phyloP scores from a whole-genome alignment of 2,797 vertebrate species.

The Gambusia yucatana region DNA sequence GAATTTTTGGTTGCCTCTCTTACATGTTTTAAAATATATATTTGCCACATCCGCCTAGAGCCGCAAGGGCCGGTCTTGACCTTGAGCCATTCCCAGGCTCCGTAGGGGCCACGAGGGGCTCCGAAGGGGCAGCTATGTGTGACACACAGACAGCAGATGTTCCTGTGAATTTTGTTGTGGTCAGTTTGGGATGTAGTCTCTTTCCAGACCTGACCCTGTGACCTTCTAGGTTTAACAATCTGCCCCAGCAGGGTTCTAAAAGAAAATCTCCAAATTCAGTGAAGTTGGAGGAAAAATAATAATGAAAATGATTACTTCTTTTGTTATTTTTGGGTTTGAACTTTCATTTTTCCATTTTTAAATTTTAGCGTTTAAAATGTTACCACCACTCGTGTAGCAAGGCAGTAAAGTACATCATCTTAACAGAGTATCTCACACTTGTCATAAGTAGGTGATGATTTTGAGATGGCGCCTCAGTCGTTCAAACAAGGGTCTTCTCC shows the following conservation, averaged over 20 bases:
- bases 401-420: constrained; percentile 12
- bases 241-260: constrained; percentile 59
- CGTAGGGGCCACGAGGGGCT: constrained; percentile 45
- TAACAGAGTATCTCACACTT: constrained; percentile 54
- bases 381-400: not conserved
- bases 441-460: constrained; percentile 65
- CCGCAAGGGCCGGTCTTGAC: constrained; percentile 70
- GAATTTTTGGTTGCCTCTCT: constrained; percentile 3
- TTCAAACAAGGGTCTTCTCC: constrained; percentile 52
- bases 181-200: constrained; percentile 66
- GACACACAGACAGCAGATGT: constrained; percentile 80
- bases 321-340: not conserved
- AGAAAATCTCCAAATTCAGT: constrained; percentile 45
- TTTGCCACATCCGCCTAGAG: constrained; percentile 49
- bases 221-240: constrained; percentile 68
- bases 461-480: constrained; percentile 59
- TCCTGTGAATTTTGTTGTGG: constrained; percentile 70
- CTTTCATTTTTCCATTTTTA: not conserved
- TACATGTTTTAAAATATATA: constrained; percentile 2
- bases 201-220: constrained; percentile 73
- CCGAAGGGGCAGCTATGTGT: constrained; percentile 69
- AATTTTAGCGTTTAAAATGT: not conserved
- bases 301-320: not conserved
- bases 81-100: constrained; percentile 76
- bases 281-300: constrained; percentile 10